Conservation (phyloP, 2,888 invertebrate genomes). For the Ctenicera cuprea region DNA sequence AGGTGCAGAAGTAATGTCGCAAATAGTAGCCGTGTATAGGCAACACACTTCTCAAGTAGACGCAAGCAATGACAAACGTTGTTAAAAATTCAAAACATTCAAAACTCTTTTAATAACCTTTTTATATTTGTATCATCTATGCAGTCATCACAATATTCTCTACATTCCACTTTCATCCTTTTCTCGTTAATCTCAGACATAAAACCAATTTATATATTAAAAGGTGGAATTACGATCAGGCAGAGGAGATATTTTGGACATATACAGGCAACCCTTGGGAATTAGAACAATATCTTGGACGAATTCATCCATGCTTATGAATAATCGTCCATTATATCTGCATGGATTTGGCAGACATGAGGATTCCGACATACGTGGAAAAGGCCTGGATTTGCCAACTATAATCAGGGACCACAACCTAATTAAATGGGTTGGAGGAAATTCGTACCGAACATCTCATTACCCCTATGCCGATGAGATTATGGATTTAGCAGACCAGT, state of each 20-base stretch:
- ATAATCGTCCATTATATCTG: constrained; percentile 90
- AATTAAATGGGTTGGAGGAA: constrained; percentile 96
- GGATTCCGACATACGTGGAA: constrained; percentile 94
- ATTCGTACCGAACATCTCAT: constrained; percentile 96
- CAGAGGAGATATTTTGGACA: constrained; percentile 76
- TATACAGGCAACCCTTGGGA: constrained; percentile 90
- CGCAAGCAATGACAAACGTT: too few relatives aligned
- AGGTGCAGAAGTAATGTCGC: too few relatives aligned
- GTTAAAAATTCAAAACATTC: too few relatives aligned
- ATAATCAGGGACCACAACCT: constrained; percentile 95
- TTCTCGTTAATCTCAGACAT: too few relatives aligned
- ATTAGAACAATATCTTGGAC: constrained; percentile 89
- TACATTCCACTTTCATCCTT: too few relatives aligned
- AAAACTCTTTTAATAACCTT: too few relatives aligned
- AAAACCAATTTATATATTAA: not conserved
- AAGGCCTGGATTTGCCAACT: constrained; percentile 92
- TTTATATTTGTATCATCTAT: too few relatives aligned
- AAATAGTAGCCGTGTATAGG: too few relatives aligned
- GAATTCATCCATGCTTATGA: constrained; percentile 84
- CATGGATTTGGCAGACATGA: constrained; percentile 97
- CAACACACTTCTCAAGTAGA: too few relatives aligned
- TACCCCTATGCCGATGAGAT: constrained; percentile 99
- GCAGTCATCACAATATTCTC: too few relatives aligned
- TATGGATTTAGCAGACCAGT: constrained; percentile 93
- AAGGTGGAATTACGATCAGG: constrained; percentile 43